Evolutionary conservation across 2,888 invertebrate genomes (phyloP), one percentile per base, ranked within the genome.

Genomic region (Prosopocoilus inquinatus): DNA sequence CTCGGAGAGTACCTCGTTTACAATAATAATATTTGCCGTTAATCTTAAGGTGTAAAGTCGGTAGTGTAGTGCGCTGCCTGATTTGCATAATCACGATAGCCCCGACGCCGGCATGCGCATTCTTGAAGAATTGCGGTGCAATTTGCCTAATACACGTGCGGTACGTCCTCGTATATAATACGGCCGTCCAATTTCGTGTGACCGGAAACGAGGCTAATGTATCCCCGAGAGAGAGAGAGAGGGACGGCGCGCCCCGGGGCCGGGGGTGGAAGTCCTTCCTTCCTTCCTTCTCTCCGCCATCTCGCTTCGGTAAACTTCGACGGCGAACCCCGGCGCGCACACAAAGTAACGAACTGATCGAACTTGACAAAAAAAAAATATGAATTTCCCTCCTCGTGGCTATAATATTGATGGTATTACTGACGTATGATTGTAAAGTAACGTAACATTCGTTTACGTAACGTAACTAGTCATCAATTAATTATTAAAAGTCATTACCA

Each of bases 141-240:
- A 55, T 55, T 55, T 55, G 50, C 55, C 55, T 55, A 55, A 57
- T 60, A 58, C 60, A 58, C 60, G 60, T 57, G 60, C 58, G 55
- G 55, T 50, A 49, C 54, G 57, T 57, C 58, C 60, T 60, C 57
- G 55, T 60, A 55, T 58, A 57, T 60, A 60, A 60, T 56, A 56
- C 60, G 58, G 53, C 53, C 50, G 59, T 66, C 66, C 66, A 69
- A 69, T 70, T 69, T 67, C 67, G 64, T 69, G 66, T 65, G 67
- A 69, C 67, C 70, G 70, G 70, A 70, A 70, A 68, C 64, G 67
- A 66, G 66, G 66, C 68, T 70, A 69, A 70, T 70, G 69, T 66
- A 68, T 67, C 68, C 67, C 66, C 59, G 63, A 64, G 65, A 66
- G 64, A 65, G 66, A 65, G 64, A 64, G 63, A 62, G 64, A 65